phyloP scores from a whole-genome alignment of 2,113 vertebrate genomes.

The Echinops telfairi region DNA sequence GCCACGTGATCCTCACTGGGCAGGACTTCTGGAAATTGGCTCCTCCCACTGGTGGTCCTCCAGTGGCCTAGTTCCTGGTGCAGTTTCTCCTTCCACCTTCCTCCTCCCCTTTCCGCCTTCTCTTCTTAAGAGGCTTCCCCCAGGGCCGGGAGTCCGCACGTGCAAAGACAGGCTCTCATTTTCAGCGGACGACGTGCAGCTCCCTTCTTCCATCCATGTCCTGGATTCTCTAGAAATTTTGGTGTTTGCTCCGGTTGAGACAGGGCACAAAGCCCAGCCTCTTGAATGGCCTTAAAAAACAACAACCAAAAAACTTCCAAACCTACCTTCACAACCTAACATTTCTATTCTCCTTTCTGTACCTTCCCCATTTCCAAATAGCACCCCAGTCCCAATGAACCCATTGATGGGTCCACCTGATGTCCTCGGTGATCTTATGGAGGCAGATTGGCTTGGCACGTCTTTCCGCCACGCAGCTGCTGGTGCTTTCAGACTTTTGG shows the following conservation, averaged over 20 bases:
- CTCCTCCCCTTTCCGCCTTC: background rate
- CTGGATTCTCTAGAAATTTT: conserved; percentile 57
- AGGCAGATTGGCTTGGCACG: no score
- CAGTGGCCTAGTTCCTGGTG: background rate
- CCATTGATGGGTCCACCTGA: background rate
- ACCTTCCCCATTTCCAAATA: background rate
- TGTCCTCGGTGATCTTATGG: background rate
- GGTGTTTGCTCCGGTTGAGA: conserved; percentile 1
- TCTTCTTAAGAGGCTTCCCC: conserved; percentile 11
- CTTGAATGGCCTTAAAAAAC: background rate
- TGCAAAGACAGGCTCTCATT: background rate
- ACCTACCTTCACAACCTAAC: background rate
- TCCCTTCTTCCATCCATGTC: background rate
- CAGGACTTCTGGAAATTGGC: background rate
- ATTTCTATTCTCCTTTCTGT: background rate
- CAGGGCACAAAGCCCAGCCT: background rate
- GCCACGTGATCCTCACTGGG: background rate
- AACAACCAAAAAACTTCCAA: background rate
- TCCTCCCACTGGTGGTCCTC: background rate
- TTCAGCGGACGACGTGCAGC: background rate
- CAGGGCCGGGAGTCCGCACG: background rate
- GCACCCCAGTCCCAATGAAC: background rate
- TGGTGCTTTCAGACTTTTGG: no score
- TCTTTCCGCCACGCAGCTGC: no score
- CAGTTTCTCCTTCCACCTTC: background rate